Conservation (phyloP, 2,797 vertebrate species). For the Peromyscus melanophrys region DNA sequence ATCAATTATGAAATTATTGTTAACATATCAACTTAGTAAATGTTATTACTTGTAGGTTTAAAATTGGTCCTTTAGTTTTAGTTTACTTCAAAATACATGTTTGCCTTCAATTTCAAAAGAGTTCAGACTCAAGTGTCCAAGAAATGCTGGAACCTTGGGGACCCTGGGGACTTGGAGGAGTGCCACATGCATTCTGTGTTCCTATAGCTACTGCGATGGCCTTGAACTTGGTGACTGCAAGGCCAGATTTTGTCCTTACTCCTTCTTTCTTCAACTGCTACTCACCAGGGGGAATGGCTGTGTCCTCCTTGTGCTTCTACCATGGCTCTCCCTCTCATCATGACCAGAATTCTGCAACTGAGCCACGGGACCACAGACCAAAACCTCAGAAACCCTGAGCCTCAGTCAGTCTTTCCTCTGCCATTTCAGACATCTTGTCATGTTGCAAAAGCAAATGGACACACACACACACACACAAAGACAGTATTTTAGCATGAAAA, state of each 20-base stretch:
- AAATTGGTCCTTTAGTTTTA: background rate
- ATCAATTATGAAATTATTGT: background rate
- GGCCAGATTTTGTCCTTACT: background rate
- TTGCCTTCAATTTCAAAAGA: background rate
- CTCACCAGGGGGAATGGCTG: background rate
- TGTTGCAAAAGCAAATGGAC: background rate
- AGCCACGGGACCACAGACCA: background rate
- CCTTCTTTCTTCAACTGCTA: too few relatives aligned
- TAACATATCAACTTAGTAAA: background rate
- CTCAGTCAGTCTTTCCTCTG: background rate
- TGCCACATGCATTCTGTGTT: background rate
- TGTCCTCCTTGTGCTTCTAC: background rate
- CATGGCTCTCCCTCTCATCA: background rate
- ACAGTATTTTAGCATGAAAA: background rate
- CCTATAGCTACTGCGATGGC: background rate
- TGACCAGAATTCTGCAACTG: background rate
- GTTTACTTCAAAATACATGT: background rate
- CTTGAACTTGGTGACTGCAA: background rate
- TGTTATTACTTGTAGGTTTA: conserved; percentile 9
- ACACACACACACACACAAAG: background rate
- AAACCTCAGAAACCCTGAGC: background rate
- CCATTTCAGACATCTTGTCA: background rate
- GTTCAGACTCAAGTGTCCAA: background rate
- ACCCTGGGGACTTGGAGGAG: too few relatives aligned
- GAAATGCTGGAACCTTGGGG: background rate